Evolutionary conservation across 2,797 vertebrate genomes (phyloP).

Genomic region (Arrhamphus sclerolepis): DNA sequence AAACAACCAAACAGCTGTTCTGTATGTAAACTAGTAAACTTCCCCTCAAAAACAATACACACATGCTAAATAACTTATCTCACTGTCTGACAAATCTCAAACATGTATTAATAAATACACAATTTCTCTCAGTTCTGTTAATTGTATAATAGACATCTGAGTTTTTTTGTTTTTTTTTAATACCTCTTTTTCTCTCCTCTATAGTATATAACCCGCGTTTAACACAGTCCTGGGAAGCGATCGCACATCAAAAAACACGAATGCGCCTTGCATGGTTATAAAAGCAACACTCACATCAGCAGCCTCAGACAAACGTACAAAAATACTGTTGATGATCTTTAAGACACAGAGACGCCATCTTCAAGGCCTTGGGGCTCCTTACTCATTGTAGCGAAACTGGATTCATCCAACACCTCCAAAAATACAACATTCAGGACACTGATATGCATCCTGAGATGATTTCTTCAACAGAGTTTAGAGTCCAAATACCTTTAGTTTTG

Average conservation of each 20-base stretch:
- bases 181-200: slow-evolving; percentile 20
- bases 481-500: slow-evolving; percentile 20
- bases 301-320: slow-evolving; percentile 58
- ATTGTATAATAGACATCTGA: slow-evolving; percentile 42
- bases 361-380: not conserved
- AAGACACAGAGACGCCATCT: slow-evolving; percentile 23
- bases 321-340: slow-evolving; percentile 54
- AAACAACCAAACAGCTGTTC: slow-evolving; percentile 10
- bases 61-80: slow-evolving; percentile 28
- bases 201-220: slow-evolving; percentile 7
- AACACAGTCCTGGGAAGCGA: slow-evolving; percentile 24
- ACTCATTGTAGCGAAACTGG: slow-evolving; percentile 15
- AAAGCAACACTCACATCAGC: slow-evolving; percentile 62
- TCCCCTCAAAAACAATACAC: slow-evolving; percentile 23
- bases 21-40: slow-evolving; percentile 34
- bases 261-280: slow-evolving; percentile 31
- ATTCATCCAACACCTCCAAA: slow-evolving; percentile 9
- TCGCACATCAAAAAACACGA: slow-evolving; percentile 24
- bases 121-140: slow-evolving; percentile 24
- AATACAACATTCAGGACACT: slow-evolving; percentile 10
- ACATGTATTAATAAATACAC: slow-evolving; percentile 26
- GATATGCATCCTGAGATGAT: slow-evolving; percentile 16
- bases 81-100: slow-evolving; percentile 31
- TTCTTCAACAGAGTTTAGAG: slow-evolving; percentile 13
- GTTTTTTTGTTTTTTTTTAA: not conserved